Evolutionary conservation across 2,797 vertebrate species (phyloP), one percentile per base, ranked within the genome.

Genomic region (Neosalanx taihuensis): DNA sequence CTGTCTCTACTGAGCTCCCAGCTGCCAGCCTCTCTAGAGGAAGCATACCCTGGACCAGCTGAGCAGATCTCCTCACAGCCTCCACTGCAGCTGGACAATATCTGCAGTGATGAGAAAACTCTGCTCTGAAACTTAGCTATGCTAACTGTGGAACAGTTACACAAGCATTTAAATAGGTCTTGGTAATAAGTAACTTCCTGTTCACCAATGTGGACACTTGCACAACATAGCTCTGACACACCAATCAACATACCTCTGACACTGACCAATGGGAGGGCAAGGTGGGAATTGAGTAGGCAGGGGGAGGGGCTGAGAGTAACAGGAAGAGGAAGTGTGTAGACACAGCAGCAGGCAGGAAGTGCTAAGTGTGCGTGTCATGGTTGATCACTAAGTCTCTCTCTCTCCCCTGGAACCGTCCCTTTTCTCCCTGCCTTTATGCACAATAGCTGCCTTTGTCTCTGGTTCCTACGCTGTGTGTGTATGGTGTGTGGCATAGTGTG

Each of bases 381-480:
- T 85, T 80, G 77, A 83, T 88, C 76, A 88, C 81, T 63, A 77
- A 73, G 72, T 84, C 66, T 70, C 62, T 70, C 72, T 59, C 31
- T 41, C 5, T 72, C 18, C 56, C 77, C 81, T 57, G n/a, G 70
- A 71, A 76, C 37, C 33, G 9, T 82, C 79, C 77, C 80, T 86
- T 83, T 72, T 71, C 81, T 80, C 74, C 73, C 79, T 76, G 84
- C 85, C 77, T 84, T 78, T 46, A 76, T 66, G 83, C 67, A 91
- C 89, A 91, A 89, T 82, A 78, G 77, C 35, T 10, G 76, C 69
- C 90, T 89, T 90, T 90, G 89, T 90, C 72, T 73, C 57, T 73
- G 69, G 78, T 33, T 77, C 74, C 64, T 77, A 31, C 23, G 56
- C 63, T 51, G 57, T 35, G 57, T 61, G 62, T 35, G n/a, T 67